A percentile compares a stretch with the other conserved stretches of the same genome.
Conservation (phyloP, 2,888 invertebrate species). For the Zygogramma bicolorata region DNA sequence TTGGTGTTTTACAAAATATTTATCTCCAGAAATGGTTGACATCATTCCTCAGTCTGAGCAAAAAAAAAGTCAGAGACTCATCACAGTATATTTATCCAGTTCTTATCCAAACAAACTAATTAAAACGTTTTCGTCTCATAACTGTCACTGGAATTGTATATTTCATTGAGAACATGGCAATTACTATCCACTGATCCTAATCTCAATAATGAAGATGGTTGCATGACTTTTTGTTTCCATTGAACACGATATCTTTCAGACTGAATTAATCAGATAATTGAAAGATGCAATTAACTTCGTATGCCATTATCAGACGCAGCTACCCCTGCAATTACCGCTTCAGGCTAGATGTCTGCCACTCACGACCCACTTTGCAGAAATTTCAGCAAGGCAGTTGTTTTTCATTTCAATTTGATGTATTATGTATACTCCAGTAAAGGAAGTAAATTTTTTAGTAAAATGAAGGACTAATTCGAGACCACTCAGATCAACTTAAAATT, state of each 20-base stretch:
- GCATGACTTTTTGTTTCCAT: conserved; percentile 28
- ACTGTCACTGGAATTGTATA: background rate
- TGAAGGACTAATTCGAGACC: no score
- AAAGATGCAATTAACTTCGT: conserved; percentile 24
- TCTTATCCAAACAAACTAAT: background rate
- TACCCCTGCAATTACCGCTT: background rate
- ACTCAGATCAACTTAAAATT: no score
- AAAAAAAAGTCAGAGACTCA: no score
- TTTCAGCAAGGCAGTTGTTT: no score
- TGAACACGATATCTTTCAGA: conserved; percentile 28
- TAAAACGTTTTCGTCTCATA: background rate
- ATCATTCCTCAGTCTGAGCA: no score
- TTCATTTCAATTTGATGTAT: no score
- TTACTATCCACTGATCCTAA: conserved; percentile 25
- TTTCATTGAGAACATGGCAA: conserved; percentile 11
- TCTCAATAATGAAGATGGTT: conserved; percentile 24
- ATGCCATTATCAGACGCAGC: background rate
- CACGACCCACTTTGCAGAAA: background rate
- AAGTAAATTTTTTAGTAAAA: no score
- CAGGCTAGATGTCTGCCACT: background rate
- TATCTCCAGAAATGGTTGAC: no score
- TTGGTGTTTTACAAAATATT: no score
- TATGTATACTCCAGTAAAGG: no score
- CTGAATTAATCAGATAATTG: conserved; percentile 33
- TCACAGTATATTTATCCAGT: no score